phyloP scores from a whole-genome alignment of 37 sponge, comb jelly and placozoan genomes.

The Chondrosia reniformis region DNA sequence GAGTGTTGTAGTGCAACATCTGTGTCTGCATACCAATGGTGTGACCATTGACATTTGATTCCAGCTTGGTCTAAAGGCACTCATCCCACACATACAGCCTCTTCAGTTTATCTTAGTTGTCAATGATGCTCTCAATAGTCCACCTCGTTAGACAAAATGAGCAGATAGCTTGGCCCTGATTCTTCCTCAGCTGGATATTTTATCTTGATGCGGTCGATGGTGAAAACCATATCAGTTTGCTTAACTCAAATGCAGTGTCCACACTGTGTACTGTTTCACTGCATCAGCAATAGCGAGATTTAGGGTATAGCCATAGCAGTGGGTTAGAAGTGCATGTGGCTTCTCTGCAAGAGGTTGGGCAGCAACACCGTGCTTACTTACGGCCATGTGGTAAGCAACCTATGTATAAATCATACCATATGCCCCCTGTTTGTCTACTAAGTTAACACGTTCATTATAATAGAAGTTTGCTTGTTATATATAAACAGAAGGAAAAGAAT shows the following conservation, averaged over 20 bases:
- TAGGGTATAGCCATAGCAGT: slow-evolving; percentile 33
- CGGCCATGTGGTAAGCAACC: slow-evolving; percentile 38
- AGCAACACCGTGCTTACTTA: slow-evolving; percentile 37
- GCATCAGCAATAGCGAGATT: slow-evolving; percentile 38
- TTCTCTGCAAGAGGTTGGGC: slow-evolving; percentile 28
- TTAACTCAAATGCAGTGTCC: no score
- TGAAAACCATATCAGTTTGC: slow-evolving; percentile 20
- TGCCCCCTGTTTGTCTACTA: no score
- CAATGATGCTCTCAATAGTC: slow-evolving; percentile 30
- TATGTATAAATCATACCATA: no score
- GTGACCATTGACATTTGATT: slow-evolving; percentile 1
- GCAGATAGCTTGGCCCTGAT: neutral
- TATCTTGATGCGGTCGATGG: slow-evolving; percentile 19
- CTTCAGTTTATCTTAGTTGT: slow-evolving; percentile 10
- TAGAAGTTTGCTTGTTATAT: no score
- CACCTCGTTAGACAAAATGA: slow-evolving; percentile 25
- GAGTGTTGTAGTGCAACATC: slow-evolving; percentile 2
- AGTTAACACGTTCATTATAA: no score
- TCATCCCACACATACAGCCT: slow-evolving; percentile 34
- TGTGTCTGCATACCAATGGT: slow-evolving; percentile 15
- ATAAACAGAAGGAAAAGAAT: no score
- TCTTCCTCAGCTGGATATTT: slow-evolving; percentile 8
- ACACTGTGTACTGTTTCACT: slow-evolving; percentile 31
- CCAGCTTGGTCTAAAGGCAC: slow-evolving; percentile 17
- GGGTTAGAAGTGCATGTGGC: slow-evolving; percentile 20